Base-by-base conservation (phyloP, 2,113 vertebrate species). In the Tursiops truncatus region DNA sequence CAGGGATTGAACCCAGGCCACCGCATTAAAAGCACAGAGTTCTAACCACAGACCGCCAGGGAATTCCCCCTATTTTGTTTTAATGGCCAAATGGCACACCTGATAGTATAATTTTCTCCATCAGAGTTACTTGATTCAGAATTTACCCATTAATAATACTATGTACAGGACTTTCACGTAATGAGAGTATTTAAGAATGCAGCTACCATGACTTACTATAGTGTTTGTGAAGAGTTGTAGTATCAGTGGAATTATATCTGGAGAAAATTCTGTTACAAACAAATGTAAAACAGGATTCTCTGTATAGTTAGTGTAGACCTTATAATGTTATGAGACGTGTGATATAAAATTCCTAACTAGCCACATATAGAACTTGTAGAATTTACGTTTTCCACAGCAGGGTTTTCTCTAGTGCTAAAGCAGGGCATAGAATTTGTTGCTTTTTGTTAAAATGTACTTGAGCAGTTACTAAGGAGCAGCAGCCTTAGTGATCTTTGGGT, bases 391-490 rank as follows among this genome's bases (percentile, higher is more conserved):
- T 83, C 36, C 41, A 56, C 6, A 73, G 56, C 21, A 82, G 13
- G 8, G 2, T 71, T 95, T 83, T 80, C 20, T 88, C 11, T 21
- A 18, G 0, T 87, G 50, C 53, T 86, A 31, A 44, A 71, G 71
- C 44, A 60, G 38, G 38, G 41, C 38, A 10, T 77, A 44, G 74
- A 38, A 38, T 74, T 90, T 31, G 67, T 94, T 56, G 56, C 44
- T 63, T 97, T 97, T 84, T 84, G 31, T 92, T 90, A 53, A 89
- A 79, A 67, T 47, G 53, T 70, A 73, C 67, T 79, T 65, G 47
- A 47, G 73, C 28, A 85, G 68, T 81, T 94, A 58, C 62, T 76
- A 28, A 68, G 21, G 44, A 33, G 21, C 28, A 26, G 31, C 23
- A 33, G 31, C 23, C 10, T 70, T 89, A 87, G 74, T 81, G 62